Conservation (phyloP, 1,140 invertebrate species). For the Pemphigus obesinymphae region DNA sequence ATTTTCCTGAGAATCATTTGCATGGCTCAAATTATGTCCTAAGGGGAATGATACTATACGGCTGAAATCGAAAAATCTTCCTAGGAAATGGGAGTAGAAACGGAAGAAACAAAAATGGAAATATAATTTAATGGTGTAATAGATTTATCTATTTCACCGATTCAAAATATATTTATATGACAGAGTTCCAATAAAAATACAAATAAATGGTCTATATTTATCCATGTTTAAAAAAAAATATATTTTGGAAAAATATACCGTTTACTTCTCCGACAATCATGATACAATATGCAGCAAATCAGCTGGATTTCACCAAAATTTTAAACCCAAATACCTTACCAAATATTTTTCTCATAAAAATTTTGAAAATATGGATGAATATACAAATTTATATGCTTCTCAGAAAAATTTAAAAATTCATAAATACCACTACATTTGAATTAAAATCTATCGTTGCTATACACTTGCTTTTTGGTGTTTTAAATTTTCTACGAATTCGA, state of each 20-base stretch:
- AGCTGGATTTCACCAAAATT: background rate
- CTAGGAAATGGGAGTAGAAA: background rate
- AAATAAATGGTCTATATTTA: background rate
- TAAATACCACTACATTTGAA: background rate
- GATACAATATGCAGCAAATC: background rate
- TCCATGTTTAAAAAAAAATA: background rate
- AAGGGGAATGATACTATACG: background rate
- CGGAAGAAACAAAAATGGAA: background rate
- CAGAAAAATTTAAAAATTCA: background rate
- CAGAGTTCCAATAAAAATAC: background rate
- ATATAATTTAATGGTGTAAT: background rate
- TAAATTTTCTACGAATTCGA: background rate
- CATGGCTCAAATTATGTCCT: background rate
- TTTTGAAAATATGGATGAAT: background rate
- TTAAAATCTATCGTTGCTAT: background rate
- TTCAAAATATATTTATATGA: background rate
- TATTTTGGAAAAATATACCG: background rate
- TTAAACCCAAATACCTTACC: background rate
- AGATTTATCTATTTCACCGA: background rate
- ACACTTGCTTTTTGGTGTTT: background rate
- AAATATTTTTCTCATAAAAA: background rate
- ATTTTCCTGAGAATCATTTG: background rate
- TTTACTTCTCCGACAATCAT: background rate
- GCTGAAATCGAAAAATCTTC: background rate
- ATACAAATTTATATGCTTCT: background rate